Base-by-base conservation (phyloP, 2,888 invertebrate genomes). In the Cetonia aurata region DNA sequence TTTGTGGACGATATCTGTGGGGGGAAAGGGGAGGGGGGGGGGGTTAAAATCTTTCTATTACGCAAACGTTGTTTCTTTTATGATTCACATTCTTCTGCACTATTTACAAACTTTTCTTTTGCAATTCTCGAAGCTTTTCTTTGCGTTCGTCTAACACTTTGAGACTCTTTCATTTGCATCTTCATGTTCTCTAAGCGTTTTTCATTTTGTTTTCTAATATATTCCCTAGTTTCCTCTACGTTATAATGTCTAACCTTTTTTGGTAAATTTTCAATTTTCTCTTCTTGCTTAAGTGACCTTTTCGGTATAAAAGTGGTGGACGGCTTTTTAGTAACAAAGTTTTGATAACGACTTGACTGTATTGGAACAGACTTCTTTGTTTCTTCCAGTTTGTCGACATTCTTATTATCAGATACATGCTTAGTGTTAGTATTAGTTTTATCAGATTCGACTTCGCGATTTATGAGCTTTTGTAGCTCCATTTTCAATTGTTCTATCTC, bases 151-250 rank as follows among this genome's bases (percentile, higher is more conserved):
- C 67, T 52, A 1, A 55, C 59, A 69, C 72, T 75, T 41, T 74
- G 71, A 12, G 72, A 73, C 56, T 79, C 75, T 25, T 77, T 77
- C n/a, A 77, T 75, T 69, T 86, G 83, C 67, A 82, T 80, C 72
- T 83, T 81, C 69, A 82, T 76, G 71, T 83, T 80, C 65, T 83
- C 81, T 50, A 82, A 79, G 9, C 89, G 80, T 75, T 87, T 87
- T 69, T 86, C 85, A 75, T 84, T 86, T 79, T 89, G 88, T 74
- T 86, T 86, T 74, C 85, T 85, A 75, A 90, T 89, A 78, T 85
- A 90, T 73, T 86, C 85, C 3, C 87, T 81, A 0, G 89, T 86
- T 74, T 86, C 85, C 65, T 86, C 85, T 0, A 85, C 83, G 80
- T 88, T 85, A 76, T 89, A 89, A 69, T 74, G 71, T 13, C 74